Evolutionary conservation across 1,140 invertebrate species (phyloP).

Genomic region (Rhizoglyphus robini): DNA sequence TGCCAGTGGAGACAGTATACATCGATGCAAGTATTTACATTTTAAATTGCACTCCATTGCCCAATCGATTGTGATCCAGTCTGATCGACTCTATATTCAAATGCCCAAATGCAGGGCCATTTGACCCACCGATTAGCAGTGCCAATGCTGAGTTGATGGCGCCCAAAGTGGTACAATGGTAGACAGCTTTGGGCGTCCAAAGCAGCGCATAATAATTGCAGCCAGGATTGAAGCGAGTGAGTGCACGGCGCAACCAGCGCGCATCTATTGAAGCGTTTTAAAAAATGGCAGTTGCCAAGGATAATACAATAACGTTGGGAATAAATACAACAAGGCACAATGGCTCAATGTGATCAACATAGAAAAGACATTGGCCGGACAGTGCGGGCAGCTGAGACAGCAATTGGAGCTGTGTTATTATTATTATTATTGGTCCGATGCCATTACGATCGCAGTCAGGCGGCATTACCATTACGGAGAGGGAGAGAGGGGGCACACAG

Average conservation of each 20-base stretch:
- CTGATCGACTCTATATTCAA: slow-evolving; percentile 11
- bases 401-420: not conserved
- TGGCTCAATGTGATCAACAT: slow-evolving; percentile 9
- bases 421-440: not conserved
- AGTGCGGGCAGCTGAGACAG: slow-evolving; percentile 8
- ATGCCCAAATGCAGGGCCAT: too few species aligned
- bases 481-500: too few species aligned
- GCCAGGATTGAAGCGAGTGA: too few species aligned
- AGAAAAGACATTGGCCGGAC: not conserved
- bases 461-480: not conserved
- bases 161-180: too few species aligned
- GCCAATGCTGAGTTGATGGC: too few species aligned
- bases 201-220: too few species aligned
- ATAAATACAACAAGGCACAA: slow-evolving; percentile 10
- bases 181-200: too few species aligned
- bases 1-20: too few species aligned
- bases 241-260: too few species aligned
- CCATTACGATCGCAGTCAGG: not conserved
- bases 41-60: not conserved
- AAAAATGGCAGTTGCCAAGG: not conserved
- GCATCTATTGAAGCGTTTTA: slow-evolving; percentile 1
- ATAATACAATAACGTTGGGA: not conserved
- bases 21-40: not conserved
- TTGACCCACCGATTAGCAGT: too few species aligned
- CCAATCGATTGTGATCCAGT: too few species aligned